phyloP scores from a whole-genome alignment of 1,140 invertebrate genomes.

The Ganaspis sp. region DNA sequence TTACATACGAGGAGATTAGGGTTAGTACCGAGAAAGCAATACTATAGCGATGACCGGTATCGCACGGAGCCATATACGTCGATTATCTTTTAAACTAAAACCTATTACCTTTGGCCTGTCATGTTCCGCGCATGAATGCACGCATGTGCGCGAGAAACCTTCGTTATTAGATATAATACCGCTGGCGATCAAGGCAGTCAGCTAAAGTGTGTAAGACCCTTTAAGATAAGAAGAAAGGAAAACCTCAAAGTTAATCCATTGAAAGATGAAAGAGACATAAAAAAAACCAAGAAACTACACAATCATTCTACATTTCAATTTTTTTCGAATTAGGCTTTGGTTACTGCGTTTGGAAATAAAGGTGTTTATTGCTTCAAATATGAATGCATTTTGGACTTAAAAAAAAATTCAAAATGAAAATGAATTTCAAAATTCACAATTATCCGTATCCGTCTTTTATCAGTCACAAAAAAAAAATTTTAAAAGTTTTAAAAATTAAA shows the following conservation, averaged over 20 bases:
- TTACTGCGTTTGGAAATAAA: no score
- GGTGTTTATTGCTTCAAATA: no score
- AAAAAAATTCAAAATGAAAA: no score
- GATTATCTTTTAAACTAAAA: slow-evolving; percentile 51
- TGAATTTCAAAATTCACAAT: no score
- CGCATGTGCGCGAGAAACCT: slow-evolving; percentile 1
- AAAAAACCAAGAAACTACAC: slow-evolving; percentile 42
- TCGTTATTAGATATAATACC: slow-evolving; percentile 20
- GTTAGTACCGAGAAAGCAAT: background rate
- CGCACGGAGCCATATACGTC: slow-evolving; percentile 31
- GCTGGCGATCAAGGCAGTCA: slow-evolving; percentile 48
- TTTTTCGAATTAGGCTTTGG: no score
- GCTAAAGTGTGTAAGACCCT: slow-evolving; percentile 37
- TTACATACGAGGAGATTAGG: slow-evolving; percentile 37
- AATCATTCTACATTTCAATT: slow-evolving; percentile 68
- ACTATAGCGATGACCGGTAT: slow-evolving; percentile 33
- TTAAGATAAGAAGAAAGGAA: slow-evolving; percentile 33
- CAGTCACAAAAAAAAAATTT: no score
- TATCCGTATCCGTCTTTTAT: no score
- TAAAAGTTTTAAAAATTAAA: no score
- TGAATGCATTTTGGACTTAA: no score
- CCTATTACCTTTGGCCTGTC: slow-evolving; percentile 23
- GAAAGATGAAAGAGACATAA: slow-evolving; percentile 1
- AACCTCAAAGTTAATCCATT: background rate
- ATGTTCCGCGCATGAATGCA: slow-evolving; percentile 18